Percentiles rank a stretch among this genome's conserved stretches.
Conservation (phyloP, 1,140 invertebrate genomes). For the Epicauta chinensis region DNA sequence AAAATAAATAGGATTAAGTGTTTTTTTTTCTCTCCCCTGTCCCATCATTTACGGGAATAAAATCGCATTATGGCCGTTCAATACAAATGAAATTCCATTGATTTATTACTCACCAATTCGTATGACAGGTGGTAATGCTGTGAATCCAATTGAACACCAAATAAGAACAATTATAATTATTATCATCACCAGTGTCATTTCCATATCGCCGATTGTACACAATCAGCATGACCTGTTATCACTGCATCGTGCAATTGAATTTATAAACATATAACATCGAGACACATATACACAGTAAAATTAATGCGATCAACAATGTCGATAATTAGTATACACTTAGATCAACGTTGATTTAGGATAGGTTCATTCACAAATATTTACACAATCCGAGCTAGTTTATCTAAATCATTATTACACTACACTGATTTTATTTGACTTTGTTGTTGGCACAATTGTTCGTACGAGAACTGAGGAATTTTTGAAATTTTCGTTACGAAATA, state of each 20-base stretch:
- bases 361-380: slow-evolving; percentile 19
- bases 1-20: background rate
- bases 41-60: too few relatives aligned
- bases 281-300: slow-evolving; percentile 13
- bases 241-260: slow-evolving; percentile 11
- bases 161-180: slow-evolving; percentile 32
- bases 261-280: background rate
- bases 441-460: too few relatives aligned
- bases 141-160: slow-evolving; percentile 36
- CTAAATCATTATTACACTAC: slow-evolving; percentile 18
- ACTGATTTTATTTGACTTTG: slow-evolving; percentile 13
- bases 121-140: slow-evolving; percentile 56
- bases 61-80: too few relatives aligned
- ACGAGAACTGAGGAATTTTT: too few relatives aligned
- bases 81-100: too few relatives aligned
- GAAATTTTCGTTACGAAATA: too few relatives aligned
- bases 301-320: slow-evolving; percentile 19
- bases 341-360: slow-evolving; percentile 20
- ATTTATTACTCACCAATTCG: slow-evolving; percentile 57
- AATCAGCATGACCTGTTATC: slow-evolving; percentile 14
- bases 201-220: slow-evolving; percentile 15
- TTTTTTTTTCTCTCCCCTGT: too few relatives aligned
- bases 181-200: slow-evolving; percentile 1
- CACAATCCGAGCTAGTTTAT: slow-evolving; percentile 14
- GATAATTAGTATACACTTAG: slow-evolving; percentile 19